Evolutionary conservation across 64 coral and sea anemone genomes (phyloP).

Genomic region (Acropora tenuis): DNA sequence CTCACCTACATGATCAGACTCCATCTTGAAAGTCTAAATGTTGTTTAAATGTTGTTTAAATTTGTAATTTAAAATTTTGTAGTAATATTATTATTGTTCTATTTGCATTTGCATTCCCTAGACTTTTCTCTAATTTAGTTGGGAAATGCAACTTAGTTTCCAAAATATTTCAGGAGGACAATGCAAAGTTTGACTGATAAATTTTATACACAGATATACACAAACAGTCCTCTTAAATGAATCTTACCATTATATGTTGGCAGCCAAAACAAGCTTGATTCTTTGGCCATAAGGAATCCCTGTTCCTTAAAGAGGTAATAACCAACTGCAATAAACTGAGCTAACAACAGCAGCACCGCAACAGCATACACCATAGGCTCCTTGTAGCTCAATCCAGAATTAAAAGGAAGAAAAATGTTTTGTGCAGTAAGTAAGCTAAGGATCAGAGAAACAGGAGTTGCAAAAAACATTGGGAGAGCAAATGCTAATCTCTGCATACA

Average conservation of each 20-base stretch:
- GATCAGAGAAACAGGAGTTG: constrained; percentile 52
- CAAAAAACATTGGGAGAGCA: constrained; percentile 48
- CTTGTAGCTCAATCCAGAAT: background rate
- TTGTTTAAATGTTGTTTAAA: no score
- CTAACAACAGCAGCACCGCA: constrained; percentile 17
- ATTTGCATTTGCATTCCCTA: no score
- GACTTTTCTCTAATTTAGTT: no score
- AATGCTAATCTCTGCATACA: constrained; percentile 63
- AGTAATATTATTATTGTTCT: no score
- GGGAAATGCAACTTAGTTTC: no score
- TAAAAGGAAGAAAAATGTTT: constrained; percentile 5
- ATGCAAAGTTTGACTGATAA: no score
- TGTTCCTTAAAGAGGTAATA: constrained; percentile 84
- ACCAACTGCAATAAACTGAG: constrained; percentile 76
- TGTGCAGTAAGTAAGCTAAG: background rate
- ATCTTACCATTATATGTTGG: constrained; percentile 89
- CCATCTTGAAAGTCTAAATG: no score
- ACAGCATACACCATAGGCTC: constrained; percentile 4
- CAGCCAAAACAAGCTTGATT: constrained; percentile 89
- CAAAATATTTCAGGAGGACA: no score
- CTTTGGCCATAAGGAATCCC: constrained; percentile 91
- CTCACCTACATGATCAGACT: no score
- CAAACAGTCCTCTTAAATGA: no score
- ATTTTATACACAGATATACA: no score
- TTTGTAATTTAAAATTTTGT: no score